Evolutionary conservation across 2,113 vertebrate genomes (phyloP).

Genomic region (Mustela nigripes): DNA sequence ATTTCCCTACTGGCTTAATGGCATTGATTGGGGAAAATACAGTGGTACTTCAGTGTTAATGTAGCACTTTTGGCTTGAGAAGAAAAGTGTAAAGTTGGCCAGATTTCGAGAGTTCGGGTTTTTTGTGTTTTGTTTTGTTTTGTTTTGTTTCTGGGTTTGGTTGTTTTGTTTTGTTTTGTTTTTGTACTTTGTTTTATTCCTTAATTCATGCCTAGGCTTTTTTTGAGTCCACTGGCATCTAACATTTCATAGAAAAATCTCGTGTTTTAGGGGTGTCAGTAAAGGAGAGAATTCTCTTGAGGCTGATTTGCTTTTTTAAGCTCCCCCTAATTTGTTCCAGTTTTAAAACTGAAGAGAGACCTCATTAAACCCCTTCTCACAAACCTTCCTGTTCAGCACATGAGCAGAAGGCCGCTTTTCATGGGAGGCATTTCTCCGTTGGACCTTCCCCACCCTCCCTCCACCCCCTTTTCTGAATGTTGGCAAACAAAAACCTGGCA

Average conservation of each 20-base stretch:
- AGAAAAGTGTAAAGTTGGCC: neutral
- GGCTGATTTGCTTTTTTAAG: conserved; percentile 61
- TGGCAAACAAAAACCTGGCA: conserved; percentile 58
- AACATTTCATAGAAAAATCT: conserved; percentile 56
- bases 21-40: neutral
- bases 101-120: neutral
- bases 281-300: conserved; percentile 60
- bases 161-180: neutral
- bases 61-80: conserved; percentile 9
- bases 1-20: neutral
- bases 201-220: conserved; percentile 58
- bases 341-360: conserved; percentile 61
- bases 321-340: conserved; percentile 79
- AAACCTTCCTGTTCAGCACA: neutral
- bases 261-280: conserved; percentile 47
- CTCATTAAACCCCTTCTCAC: conserved; percentile 73
- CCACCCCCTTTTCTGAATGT: neutral
- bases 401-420: neutral
- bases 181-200: conserved; percentile 8
- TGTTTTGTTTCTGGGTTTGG: neutral
- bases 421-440: conserved; percentile 37
- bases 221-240: conserved; percentile 59
- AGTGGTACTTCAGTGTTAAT: neutral
- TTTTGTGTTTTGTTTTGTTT: neutral
- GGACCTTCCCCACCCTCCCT: neutral